Base-by-base conservation (phyloP, 1,140 invertebrate genomes). In the Forficula auricularia region DNA sequence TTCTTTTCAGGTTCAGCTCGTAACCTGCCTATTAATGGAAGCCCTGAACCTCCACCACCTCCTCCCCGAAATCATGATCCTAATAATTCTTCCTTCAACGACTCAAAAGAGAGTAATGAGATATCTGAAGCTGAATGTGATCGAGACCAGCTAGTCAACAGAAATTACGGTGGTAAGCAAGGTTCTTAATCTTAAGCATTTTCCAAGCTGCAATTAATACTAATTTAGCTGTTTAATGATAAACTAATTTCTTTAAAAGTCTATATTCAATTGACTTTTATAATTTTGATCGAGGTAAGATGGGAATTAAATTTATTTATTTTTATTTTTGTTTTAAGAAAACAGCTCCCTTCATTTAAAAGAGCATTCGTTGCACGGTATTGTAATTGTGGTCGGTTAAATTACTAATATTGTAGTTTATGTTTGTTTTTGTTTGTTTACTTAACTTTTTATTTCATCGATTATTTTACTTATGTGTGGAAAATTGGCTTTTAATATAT, bases 61-160 rank as follows among this genome's bases (percentile, higher is more conserved):
- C 81, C 73, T 35, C 79, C 75, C 40, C 68, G 75, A 51, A 81
- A 71, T 50, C 77, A 79, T 53, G 78, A 79, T 52, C 74, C 70
- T 50, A 75, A 70, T 54, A 73, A 72, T 51, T 78, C 74, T 32
- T 81, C 77, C 46, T 85, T 84, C 63, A 87, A 89, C 61, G 82
- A 87, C 57, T 85, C 81, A 56, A 88, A 87, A 64, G 84, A 87
- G 56, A 87, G 83, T 61, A 89, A 88, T 63, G 84, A 90, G 63
- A 85, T 87, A 59, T 88, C 83, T 56, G 86, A 90, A 66, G 84
- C 84, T 52, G 85, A 89, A 62, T 89, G 84, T 62, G 86, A 89
- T 65, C 77, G 77, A 48, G 78, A 81, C 57, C 77, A 81, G 49
- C 58, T 75, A 53, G 71, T 79, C 54, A 76, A 71, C 62, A 65